Percentiles rank a stretch among this genome's conserved stretches.
phyloP scores from a whole-genome alignment of 2,797 vertebrate genomes.

The Falco naumanni region DNA sequence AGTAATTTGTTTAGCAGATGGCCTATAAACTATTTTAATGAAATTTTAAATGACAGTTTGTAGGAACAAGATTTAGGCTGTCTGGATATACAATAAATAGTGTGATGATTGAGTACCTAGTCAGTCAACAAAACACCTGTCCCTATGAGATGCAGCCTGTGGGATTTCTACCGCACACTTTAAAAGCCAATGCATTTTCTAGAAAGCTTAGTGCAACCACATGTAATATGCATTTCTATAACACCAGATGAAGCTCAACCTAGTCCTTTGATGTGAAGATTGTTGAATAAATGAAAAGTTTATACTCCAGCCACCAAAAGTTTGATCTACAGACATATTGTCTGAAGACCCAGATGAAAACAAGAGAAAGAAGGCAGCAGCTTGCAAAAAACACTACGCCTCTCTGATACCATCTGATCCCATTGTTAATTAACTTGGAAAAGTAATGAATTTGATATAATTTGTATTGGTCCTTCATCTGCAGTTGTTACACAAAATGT shows the following conservation, averaged over 20 bases:
- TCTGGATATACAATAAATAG: background rate
- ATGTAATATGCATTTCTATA: background rate
- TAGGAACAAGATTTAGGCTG: background rate
- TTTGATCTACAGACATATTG: background rate
- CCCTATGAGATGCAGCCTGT: background rate
- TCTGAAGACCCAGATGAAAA: background rate
- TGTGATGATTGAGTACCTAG: background rate
- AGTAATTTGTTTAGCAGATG: background rate
- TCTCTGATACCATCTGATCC: background rate
- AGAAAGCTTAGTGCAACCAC: background rate
- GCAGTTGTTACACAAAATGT: background rate
- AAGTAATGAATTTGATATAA: background rate
- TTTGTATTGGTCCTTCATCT: background rate
- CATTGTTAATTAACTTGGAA: background rate
- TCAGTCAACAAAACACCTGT: background rate
- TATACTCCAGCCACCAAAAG: background rate
- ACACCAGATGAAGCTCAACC: background rate
- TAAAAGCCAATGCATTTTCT: background rate
- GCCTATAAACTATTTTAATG: background rate
- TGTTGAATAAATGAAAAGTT: background rate
- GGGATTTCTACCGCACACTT: background rate
- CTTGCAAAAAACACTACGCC: background rate
- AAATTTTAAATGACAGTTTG: background rate
- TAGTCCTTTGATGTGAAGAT: background rate
- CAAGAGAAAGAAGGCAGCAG: background rate